Evolutionary conservation across 2,797 vertebrate genomes (phyloP), one percentile per base, ranked within the genome.

Genomic region (Lepidocolaptes lacrymiger): DNA sequence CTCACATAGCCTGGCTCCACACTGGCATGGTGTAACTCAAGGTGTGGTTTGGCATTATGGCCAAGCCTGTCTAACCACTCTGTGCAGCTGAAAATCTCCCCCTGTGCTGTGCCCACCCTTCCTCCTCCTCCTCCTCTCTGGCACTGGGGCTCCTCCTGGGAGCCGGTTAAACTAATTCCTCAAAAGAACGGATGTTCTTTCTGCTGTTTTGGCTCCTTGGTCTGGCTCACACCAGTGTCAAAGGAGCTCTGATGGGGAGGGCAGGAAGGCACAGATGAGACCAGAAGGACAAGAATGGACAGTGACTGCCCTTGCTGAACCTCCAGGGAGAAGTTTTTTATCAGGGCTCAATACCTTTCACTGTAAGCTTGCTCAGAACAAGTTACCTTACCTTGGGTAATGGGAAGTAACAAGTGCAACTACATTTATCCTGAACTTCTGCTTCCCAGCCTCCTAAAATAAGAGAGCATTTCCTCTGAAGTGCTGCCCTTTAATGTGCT

Each of bases 1-100:
- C 46, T 36, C 73, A 11, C 63, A 12, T 3, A 15, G 0, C 74
- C 74, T 5, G 2, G 19, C 67, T 59, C 75, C 0, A 0, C 0
- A 0, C 80, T 62, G 48, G 22, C 66, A 20, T 46, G 44, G 23
- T 56, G 89, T n/a, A 89, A 88, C 78, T 69, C 75, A 39, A 93
- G 85, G 95, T 64, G 95, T 91, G 94, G 86, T 68, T 28, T 91
- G 78, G 55, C 56, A 27, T 34, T 34, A 56, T 66, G 41, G 85
- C 8, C 2, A 49, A 89, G 82, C 89, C 89, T 83, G 94, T 77
- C 87, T 36, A 80, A 89, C 89, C 74, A 44, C 95, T 63, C 1
- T 0, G 10, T 28, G 52, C 21, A 55, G 72, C 56, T 82, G 74
- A 43, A 85, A 76, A 80, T 14, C 75, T 88, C 44, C 56, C 59